Evolutionary conservation across 2,113 vertebrate species (phyloP).

Genomic region (Saimiri boliviensis): DNA sequence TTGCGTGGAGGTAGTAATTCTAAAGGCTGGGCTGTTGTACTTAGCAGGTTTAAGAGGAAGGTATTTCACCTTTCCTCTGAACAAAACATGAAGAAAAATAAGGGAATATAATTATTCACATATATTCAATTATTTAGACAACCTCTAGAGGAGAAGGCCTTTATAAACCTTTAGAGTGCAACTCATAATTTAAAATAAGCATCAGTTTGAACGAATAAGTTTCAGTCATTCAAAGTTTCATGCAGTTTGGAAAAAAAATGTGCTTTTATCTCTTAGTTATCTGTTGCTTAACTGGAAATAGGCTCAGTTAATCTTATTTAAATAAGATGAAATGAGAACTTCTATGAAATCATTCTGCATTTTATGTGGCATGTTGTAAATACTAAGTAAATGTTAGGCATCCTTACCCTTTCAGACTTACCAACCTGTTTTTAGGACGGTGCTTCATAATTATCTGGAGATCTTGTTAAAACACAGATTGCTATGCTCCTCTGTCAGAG

Average conservation of each 20-base stretch:
- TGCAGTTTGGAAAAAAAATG: background rate
- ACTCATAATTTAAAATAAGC: background rate
- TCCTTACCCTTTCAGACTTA: background rate
- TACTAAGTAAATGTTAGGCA: background rate
- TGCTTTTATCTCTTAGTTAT: background rate
- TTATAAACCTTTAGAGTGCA: background rate
- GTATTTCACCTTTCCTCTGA: background rate
- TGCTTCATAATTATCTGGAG: background rate
- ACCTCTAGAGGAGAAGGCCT: background rate
- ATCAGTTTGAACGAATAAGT: background rate
- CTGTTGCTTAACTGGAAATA: background rate
- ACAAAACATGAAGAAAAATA: background rate
- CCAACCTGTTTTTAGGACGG: background rate
- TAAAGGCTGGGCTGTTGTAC: background rate
- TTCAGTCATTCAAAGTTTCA: background rate
- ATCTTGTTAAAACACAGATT: background rate
- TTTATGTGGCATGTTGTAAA: background rate
- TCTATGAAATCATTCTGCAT: constrained; percentile 1
- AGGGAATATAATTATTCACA: background rate
- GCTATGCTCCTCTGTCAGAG: background rate
- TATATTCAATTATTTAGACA: background rate
- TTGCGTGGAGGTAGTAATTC: background rate
- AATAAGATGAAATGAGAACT: background rate
- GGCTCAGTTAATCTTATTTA: background rate
- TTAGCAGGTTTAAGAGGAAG: background rate